phyloP scores from a whole-genome alignment of 1,140 invertebrate genomes.

The Procambarus clarkii region DNA sequence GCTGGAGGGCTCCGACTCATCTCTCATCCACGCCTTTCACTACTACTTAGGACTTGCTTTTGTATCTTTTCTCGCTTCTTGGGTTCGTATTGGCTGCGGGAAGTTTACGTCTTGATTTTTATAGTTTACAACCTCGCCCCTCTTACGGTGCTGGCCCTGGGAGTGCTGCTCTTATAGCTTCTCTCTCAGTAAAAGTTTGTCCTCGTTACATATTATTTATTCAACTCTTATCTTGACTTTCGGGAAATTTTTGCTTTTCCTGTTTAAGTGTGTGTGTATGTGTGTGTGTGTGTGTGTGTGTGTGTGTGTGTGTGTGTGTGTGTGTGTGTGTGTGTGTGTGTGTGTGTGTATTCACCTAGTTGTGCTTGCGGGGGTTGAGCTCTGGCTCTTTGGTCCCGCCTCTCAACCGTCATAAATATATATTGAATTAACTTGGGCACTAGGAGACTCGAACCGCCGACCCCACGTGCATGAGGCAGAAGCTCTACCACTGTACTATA shows the following conservation, averaged over 20 bases:
- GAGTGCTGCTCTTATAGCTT: not conserved
- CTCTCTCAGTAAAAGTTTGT: not conserved
- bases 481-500: no score
- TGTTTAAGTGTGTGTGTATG: not conserved
- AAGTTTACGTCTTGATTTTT: not conserved
- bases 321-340: no score
- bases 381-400: no score
- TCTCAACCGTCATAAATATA: no score
- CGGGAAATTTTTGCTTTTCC: not conserved
- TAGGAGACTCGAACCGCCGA: no score
- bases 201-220: not conserved
- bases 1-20: not conserved
- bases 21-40: conserved; percentile 18
- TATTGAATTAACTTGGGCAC: no score
- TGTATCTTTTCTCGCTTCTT: conserved; percentile 31
- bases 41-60: conserved; percentile 17
- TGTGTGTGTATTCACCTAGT: no score
- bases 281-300: no score
- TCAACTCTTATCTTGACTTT: not conserved
- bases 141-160: not conserved
- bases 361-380: no score
- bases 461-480: no score
- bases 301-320: no score
- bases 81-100: conserved; percentile 21
- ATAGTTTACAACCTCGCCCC: not conserved